phyloP scores from a whole-genome alignment of 1,140 invertebrate species.

The Brachionus koreanus region DNA sequence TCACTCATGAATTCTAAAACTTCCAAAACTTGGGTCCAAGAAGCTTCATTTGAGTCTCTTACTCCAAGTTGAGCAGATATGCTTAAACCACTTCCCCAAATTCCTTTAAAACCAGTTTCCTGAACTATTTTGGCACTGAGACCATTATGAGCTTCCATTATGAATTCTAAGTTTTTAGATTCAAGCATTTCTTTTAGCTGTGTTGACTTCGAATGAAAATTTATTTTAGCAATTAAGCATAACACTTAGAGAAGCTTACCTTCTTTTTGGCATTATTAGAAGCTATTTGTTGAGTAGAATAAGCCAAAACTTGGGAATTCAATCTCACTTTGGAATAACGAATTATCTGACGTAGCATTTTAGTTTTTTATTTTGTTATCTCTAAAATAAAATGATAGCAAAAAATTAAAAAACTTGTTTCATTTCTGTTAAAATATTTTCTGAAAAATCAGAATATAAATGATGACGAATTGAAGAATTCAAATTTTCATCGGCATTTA shows the following conservation, averaged over 20 bases:
- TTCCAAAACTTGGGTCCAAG: slow-evolving; percentile 61
- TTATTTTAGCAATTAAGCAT: neutral
- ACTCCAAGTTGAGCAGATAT: slow-evolving; percentile 59
- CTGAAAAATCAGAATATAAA: neutral
- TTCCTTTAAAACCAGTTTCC: slow-evolving; percentile 56
- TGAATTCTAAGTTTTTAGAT: slow-evolving; percentile 57
- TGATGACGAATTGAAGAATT: neutral
- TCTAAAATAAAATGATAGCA: neutral
- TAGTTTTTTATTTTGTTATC: neutral
- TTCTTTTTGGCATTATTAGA: neutral
- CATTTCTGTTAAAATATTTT: neutral
- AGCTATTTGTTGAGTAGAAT: neutral
- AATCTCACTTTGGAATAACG: neutral
- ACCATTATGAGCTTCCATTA: slow-evolving; percentile 62
- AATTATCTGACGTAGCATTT: neutral
- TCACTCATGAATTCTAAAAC: slow-evolving; percentile 61
- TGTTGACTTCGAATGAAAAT: slow-evolving; percentile 54
- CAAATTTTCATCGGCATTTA: neutral
- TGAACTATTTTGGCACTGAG: slow-evolving; percentile 60
- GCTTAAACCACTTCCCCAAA: slow-evolving; percentile 60
- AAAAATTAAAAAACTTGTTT: neutral
- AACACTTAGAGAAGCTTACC: neutral
- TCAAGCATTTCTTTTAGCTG: slow-evolving; percentile 57
- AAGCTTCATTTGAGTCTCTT: slow-evolving; percentile 60
- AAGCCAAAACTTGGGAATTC: neutral